Conservation (phyloP, 2,113 vertebrate genomes). For the Oryzias melastigma region DNA sequence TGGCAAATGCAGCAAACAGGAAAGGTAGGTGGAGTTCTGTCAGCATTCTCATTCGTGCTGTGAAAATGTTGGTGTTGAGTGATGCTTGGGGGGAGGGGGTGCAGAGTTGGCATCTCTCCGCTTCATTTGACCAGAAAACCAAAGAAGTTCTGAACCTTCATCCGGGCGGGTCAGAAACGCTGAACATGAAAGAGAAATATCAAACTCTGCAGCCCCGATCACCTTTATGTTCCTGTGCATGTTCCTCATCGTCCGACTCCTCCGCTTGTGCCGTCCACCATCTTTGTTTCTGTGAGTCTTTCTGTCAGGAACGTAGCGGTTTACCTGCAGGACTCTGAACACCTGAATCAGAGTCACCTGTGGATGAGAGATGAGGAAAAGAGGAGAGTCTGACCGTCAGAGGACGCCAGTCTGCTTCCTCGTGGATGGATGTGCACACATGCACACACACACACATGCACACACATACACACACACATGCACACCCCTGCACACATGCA, state of each 20-base stretch:
- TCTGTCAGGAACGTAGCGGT: slow-evolving; percentile 63
- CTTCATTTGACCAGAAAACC: neutral
- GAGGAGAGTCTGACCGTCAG: too few species aligned
- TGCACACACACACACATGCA: slow-evolving; percentile 22
- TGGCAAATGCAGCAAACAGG: slow-evolving; percentile 94
- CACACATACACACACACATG: neutral
- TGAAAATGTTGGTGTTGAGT: slow-evolving; percentile 30
- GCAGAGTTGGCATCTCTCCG: slow-evolving; percentile 47
- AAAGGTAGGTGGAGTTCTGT: slow-evolving; percentile 87
- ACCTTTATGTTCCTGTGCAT: slow-evolving; percentile 53
- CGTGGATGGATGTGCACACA: neutral
- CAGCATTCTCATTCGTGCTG: slow-evolving; percentile 47
- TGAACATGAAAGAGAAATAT: slow-evolving; percentile 28
- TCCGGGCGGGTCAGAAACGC: slow-evolving; percentile 14
- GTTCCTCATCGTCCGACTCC: slow-evolving; percentile 56
- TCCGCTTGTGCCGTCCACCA: slow-evolving; percentile 55
- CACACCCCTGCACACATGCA: too few species aligned
- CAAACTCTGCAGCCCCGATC: slow-evolving; percentile 57
- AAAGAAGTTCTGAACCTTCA: neutral
- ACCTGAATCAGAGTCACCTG: slow-evolving; percentile 73
- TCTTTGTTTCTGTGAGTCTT: slow-evolving; percentile 63
- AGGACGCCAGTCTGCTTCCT: too few species aligned
- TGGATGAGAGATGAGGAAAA: slow-evolving; percentile 37
- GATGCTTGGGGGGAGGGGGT: slow-evolving; percentile 20
- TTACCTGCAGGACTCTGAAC: slow-evolving; percentile 46